Percentiles rank a stretch among this genome's conserved stretches.
Conservation (phyloP, 2,888 invertebrate genomes). For the Phragmatobia fuliginosa region DNA sequence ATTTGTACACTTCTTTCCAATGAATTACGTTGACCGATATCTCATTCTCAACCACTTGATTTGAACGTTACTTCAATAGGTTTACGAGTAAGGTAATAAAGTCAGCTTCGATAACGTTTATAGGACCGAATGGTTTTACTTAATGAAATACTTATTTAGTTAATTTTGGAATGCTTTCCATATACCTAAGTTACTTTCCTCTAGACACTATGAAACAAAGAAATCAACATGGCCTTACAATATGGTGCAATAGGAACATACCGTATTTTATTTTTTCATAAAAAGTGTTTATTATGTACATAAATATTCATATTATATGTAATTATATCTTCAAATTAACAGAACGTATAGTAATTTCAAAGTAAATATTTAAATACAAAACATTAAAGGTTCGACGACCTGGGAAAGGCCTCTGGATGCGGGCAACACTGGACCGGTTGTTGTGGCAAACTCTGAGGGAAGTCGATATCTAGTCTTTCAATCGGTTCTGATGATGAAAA, state of each 20-base stretch:
- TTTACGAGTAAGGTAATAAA: neutral
- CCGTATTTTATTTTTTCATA: too few relatives aligned
- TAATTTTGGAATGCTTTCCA: too few relatives aligned
- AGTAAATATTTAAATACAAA: neutral
- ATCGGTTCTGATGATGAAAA: too few relatives aligned
- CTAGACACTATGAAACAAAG: neutral
- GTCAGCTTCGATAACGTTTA: neutral
- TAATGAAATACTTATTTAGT: too few relatives aligned
- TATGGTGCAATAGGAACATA: neutral
- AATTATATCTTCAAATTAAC: neutral
- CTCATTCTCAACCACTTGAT: neutral
- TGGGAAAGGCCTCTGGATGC: too few relatives aligned
- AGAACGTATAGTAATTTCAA: neutral
- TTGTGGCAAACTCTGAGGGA: too few relatives aligned
- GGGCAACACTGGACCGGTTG: too few relatives aligned
- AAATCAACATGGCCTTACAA: too few relatives aligned
- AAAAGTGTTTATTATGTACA: too few relatives aligned
- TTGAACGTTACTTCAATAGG: neutral
- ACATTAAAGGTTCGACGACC: too few relatives aligned
- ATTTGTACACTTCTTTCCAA: neutral
- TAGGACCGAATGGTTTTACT: neutral
- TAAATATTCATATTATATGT: neutral
- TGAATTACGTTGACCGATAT: neutral
- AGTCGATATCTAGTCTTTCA: too few relatives aligned
- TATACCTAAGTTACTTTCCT: neutral